A percentile compares a stretch with the other conserved stretches of the same genome.
phyloP scores from a whole-genome alignment of 1,140 invertebrate genomes.

The Cotesia glomerata region DNA sequence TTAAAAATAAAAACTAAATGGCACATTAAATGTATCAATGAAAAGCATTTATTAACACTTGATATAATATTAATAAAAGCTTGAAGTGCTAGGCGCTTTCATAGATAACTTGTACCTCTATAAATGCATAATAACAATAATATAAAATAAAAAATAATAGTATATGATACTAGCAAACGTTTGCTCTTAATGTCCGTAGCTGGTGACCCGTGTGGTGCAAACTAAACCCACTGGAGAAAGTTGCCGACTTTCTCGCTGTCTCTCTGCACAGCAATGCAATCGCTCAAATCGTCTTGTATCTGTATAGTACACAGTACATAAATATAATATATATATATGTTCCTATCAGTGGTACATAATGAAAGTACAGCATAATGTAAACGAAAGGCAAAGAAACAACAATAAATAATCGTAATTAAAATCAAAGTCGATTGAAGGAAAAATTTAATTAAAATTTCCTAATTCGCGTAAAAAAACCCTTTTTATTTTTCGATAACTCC shows the following conservation, averaged over 20 bases:
- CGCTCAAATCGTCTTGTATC: conserved; percentile 48
- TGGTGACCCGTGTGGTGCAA: conserved; percentile 61
- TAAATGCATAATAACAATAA: too few species aligned
- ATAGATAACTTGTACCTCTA: too few species aligned
- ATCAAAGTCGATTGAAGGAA: conserved; percentile 1
- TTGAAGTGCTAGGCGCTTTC: too few species aligned
- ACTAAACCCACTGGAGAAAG: conserved; percentile 61
- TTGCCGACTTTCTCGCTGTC: conserved; percentile 60
- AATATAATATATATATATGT: background rate
- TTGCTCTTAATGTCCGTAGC: conserved; percentile 56
- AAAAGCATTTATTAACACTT: too few species aligned
- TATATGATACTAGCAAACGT: conserved; percentile 32
- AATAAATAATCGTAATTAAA: background rate
- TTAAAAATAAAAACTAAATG: too few species aligned
- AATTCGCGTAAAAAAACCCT: too few species aligned
- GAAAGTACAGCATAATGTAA: background rate
- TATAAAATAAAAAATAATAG: too few species aligned
- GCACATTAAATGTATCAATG: too few species aligned
- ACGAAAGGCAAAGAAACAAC: background rate
- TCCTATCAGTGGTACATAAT: background rate
- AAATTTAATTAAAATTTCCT: background rate
- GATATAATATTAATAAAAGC: too few species aligned
- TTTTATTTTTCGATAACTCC: conserved; percentile 39
- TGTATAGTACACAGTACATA: conserved; percentile 27
- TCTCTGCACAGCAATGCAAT: conserved; percentile 54